Conservation (phyloP, 53 echinoderm and acorn worm species). For the Henricia sp. region DNA sequence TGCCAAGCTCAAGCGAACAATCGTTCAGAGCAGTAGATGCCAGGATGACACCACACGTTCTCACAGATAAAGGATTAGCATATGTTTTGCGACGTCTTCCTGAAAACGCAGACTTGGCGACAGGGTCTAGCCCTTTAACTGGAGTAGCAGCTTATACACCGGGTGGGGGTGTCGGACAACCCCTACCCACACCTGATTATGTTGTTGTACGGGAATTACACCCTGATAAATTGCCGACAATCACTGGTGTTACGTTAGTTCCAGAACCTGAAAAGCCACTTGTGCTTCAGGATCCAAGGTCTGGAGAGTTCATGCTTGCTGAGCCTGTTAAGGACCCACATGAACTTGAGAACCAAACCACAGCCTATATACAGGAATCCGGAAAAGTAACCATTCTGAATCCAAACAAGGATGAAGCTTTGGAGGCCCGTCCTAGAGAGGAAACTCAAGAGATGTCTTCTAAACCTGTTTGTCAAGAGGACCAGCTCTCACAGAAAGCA, state of each 20-base stretch:
- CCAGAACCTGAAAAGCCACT: constrained; percentile 37
- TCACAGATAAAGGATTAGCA: constrained; percentile 65
- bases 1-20: not conserved
- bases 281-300: constrained; percentile 71
- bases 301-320: constrained; percentile 71
- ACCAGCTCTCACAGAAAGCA: constrained; percentile 6
- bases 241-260: constrained; percentile 22
- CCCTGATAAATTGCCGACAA: constrained; percentile 31
- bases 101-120: not conserved
- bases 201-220: constrained; percentile 34
- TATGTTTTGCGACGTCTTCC: constrained; percentile 57
- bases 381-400: constrained; percentile 36
- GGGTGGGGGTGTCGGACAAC: constrained; percentile 34
- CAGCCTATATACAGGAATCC: constrained; percentile 42
- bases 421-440: constrained; percentile 29
- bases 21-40: not conserved
- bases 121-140: constrained; percentile 46
- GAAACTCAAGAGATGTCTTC: not conserved
- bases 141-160: constrained; percentile 36
- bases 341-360: constrained; percentile 60
- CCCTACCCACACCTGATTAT: constrained; percentile 20
- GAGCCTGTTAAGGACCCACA: constrained; percentile 68
- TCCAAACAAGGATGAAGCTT: constrained; percentile 21
- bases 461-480: not conserved
- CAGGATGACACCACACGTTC: constrained; percentile 35